These are phyloP conservation scores for Caenorhabditis virilis DNA, from an alignment of 2,888 invertebrate species.

Conservation along the genomic window DNA sequence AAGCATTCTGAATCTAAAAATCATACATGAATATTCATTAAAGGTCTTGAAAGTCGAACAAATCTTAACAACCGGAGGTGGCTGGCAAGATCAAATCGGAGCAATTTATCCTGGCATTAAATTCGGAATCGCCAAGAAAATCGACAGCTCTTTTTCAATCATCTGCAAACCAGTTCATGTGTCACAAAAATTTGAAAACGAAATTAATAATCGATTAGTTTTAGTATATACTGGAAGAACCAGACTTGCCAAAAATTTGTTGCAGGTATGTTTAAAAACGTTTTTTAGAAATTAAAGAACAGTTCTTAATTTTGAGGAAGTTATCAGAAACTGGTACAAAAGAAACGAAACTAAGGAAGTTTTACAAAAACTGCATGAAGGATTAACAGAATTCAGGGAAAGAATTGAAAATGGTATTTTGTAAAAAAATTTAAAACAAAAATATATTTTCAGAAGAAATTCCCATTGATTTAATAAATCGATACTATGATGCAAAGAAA, in stretches of 20 bases:
- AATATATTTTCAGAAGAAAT: conserved; percentile 31
- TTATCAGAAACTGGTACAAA: conserved; percentile 39
- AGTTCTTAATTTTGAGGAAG: too few relatives aligned
- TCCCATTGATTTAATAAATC: conserved; percentile 36
- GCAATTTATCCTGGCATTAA: conserved; percentile 71
- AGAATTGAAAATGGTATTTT: conserved; percentile 23
- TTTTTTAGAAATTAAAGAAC: too few relatives aligned
- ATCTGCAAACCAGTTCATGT: conserved; percentile 66
- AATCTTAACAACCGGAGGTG: conserved; percentile 73
- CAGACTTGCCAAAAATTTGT: conserved; percentile 73
- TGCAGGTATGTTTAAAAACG: too few relatives aligned
- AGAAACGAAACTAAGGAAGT: conserved; percentile 24
- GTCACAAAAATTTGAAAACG: conserved; percentile 54
- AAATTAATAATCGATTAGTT: conserved; percentile 70
- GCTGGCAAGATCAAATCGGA: conserved; percentile 74
- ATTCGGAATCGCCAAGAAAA: conserved; percentile 59
- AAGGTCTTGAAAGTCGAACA: conserved; percentile 73
- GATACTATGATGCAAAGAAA: conserved; percentile 55
- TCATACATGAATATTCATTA: background rate
- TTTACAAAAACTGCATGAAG: conserved; percentile 17
- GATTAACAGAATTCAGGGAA: conserved; percentile 23
- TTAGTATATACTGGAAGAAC: conserved; percentile 73
- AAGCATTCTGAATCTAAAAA: background rate
- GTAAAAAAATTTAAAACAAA: background rate
- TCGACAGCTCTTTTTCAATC: conserved; percentile 41